Evolutionary conservation across 2,888 invertebrate species (phyloP), one percentile per base, ranked within the genome.

Genomic region (Alsophila aescularia): DNA sequence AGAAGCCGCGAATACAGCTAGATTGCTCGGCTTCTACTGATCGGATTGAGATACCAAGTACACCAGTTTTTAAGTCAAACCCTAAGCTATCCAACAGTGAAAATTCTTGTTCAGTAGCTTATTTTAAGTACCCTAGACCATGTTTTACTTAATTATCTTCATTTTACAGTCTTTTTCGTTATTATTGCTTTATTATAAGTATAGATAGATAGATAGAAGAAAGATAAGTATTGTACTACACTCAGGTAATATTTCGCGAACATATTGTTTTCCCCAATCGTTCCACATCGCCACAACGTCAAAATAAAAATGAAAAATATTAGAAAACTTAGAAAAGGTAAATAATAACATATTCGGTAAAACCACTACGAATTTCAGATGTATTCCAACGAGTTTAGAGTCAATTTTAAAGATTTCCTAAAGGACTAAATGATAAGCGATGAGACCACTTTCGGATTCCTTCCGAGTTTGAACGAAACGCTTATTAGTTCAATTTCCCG

Each of bases 261-360:
- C 44, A 56, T 58, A 62, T 64, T 58, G 59, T 64, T 58, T 61
- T 51, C 50, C 55, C 41, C 32, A 47, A 48, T 55, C 55, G 53
- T 53, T 60, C 57, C 55, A 42, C 45, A 35, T 50, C 58, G 48
- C 29, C 64, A 61, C 66, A 64, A 44, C 53, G 36, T 65, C 59
- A 67, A 66, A 77, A 53, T 73, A 71, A 75, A 75, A 77, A 72
- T 73, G 73, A 16, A 71, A 76, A 35, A 79, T 79, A 72, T 75
- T 69, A 62, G 29, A 43, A 42, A 37, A 18, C 37, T 4, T 21
- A 40, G 14, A 52, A 64, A 72, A 66, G 52, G 57, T 58, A 69
- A 67, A n/a, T n/a, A 68, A 72, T 74, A 59, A 75, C 69, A 73
- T 36, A 18, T 2, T 12, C 21, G 13, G n/a, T n/a, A 7, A 12